Base-by-base conservation (phyloP, 2,797 vertebrate genomes). In the Acanthurus leucopareius region DNA sequence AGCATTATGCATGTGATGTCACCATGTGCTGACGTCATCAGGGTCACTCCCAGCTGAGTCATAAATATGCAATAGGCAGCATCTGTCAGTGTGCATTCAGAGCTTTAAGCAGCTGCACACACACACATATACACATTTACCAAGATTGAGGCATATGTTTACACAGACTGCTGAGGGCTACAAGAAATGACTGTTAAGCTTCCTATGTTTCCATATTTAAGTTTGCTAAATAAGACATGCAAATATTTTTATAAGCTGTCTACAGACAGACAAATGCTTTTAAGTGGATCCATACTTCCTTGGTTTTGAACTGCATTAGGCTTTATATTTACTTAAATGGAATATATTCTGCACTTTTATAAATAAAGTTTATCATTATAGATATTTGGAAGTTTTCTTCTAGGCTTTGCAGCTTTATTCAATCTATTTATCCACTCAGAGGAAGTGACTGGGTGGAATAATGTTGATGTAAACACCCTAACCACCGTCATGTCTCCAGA, bases 41-140 rank as follows among this genome's bases (percentile, higher is more conserved):
- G 25, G 40, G 22, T 66, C 59, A 61, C 71, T 19, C 58, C 61
- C 77, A 0, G 22, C 13, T 80, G 61, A 80, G 49, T 83, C 77
- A 77, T 56, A 19, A n/a, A 62, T 38, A 35, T 52, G 22, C 35
- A 73, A 35, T 54, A 53, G 13, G 32, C 42, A 19, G 51, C 62
- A 22, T 44, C 16, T 66, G 61, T 65, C 28, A 16, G 0, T 15
- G 19, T 47, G 2, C 4, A 15, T 32, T 49, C 40, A 58, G 14
- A 15, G 51, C 49, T 19, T 32, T 56, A 22, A 40, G 16, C 48
- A 28, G 13, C 4, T 51, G 19, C 4, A 15, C 15, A 5, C 22
- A 56, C 44, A 4, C 6, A 35, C 32, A 35, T 7, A 35, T 35
- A 35, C 32, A 7, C 32, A 35, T 35, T 35, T 3, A 35, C 32